Conservation (phyloP, 2,888 invertebrate species). For the Perdita meconis region DNA sequence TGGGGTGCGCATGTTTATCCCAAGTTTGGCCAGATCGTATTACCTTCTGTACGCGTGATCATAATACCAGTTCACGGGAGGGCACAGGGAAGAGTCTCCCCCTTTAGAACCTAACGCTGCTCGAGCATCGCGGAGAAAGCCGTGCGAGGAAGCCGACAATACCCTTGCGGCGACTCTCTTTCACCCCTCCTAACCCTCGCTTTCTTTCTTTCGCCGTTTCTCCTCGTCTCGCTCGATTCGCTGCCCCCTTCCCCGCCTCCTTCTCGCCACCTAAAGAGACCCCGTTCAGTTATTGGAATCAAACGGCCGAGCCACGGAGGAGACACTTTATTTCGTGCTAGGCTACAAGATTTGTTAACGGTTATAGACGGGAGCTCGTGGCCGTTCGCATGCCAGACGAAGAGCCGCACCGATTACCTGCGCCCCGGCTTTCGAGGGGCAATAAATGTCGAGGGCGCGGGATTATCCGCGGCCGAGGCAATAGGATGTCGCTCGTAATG, state of each 20-base stretch:
- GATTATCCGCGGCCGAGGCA: constrained; percentile 72
- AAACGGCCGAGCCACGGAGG: constrained; percentile 74
- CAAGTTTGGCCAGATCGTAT: constrained; percentile 65
- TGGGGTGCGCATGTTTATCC: constrained; percentile 54
- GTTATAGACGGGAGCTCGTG: constrained; percentile 65
- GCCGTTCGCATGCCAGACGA: constrained; percentile 61
- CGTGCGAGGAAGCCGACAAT: constrained; percentile 45
- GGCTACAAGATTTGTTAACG: constrained; percentile 77
- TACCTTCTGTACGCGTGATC: constrained; percentile 62
- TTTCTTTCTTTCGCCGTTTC: constrained; percentile 17
- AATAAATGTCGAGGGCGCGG: constrained; percentile 76
- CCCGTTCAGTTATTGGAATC: constrained; percentile 71
- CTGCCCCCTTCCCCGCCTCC: not conserved
- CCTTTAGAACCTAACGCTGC: constrained; percentile 8
- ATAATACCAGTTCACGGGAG: constrained; percentile 63
- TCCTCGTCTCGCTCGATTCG: constrained; percentile 4
- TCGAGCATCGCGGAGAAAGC: constrained; percentile 50
- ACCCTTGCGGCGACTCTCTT: constrained; percentile 55
- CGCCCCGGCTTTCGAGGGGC: constrained; percentile 66
- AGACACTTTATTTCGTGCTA: constrained; percentile 74
- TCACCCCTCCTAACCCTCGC: constrained; percentile 32
- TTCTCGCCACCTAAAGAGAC: constrained; percentile 40
- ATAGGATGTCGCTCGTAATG: constrained; percentile 63
- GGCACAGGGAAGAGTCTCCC: constrained; percentile 49
- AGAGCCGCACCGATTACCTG: constrained; percentile 73